Conservation (phyloP, 2,888 invertebrate genomes). For the Cryptus viduatorius region DNA sequence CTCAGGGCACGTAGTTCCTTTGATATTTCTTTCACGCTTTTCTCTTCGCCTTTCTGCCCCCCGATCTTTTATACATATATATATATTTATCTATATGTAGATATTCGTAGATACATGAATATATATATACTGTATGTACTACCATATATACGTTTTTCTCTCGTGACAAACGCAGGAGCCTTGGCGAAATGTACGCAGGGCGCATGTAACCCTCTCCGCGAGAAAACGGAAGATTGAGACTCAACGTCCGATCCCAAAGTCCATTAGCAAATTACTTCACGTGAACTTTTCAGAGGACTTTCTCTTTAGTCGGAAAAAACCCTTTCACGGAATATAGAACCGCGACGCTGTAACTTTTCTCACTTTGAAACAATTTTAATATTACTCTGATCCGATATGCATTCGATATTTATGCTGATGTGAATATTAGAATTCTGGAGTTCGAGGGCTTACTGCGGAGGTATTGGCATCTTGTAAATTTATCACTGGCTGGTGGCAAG, state of each 20-base stretch:
- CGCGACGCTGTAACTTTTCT: neutral
- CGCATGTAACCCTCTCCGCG: neutral
- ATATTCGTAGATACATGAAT: neutral
- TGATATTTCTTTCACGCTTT: constrained; percentile 59
- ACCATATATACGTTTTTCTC: neutral
- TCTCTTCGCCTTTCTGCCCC: neutral
- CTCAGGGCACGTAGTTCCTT: constrained; percentile 61
- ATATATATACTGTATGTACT: neutral
- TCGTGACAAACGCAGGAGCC: neutral
- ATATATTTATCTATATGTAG: too few species aligned
- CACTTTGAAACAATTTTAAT: constrained; percentile 7
- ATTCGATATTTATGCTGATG: too few species aligned
- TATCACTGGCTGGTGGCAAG: too few species aligned
- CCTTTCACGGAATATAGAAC: neutral
- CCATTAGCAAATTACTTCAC: constrained; percentile 56
- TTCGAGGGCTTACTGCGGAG: too few species aligned
- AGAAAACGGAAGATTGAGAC: constrained; percentile 10
- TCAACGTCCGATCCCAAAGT: constrained; percentile 10
- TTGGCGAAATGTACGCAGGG: constrained; percentile 30
- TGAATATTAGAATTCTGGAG: too few species aligned
- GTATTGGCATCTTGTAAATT: too few species aligned
- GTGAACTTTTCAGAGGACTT: neutral
- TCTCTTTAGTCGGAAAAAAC: neutral
- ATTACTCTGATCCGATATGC: neutral
- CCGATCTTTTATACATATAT: too few species aligned